Base-by-base conservation (phyloP, 2,888 invertebrate species). In the Biston stratarius region DNA sequence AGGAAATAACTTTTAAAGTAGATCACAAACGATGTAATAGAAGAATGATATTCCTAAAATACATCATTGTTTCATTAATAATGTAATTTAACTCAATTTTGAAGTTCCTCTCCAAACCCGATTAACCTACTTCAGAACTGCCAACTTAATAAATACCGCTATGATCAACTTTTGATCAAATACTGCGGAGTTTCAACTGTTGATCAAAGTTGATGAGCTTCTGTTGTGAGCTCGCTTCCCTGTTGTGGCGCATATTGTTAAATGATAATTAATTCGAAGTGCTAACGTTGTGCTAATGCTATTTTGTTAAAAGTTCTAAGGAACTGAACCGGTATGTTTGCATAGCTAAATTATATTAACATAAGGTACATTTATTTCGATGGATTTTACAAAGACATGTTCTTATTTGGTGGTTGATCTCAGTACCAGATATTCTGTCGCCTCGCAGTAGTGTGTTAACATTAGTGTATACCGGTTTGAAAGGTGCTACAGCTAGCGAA, bases 91-190 rank as follows among this genome's bases (percentile, higher is more conserved):
- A 53, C 45, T 53, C 47, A 11, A 47, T 53, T 40, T 14, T 40
- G 40, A 64, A 55, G 38, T 64, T 53, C 15, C 14, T 34, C 48
- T 42, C 44, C 48, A 48, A 56, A 60, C 42, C 42, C 53, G 42
- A 64, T 64, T 60, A 64, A 64, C 64, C 64, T 64, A 64, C 59
- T 64, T 64, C 15, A 36, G 33, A 55, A 64, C 53, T 59, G 44
- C 12, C 55, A 58, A 52, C 64, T 53, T 15, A 44, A 60, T 60
- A 60, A 64, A 64, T 64, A 48, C 42, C 10, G 59, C 53, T n/a
- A 57, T 51, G 56, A 61, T 51, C 47, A 66, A 61, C 61, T 65
- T 56, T 49, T 65, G 49, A 60, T 60, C 60, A 60, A 65, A 64
- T 14, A 34, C 42, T 55, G 59, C 38, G 11, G 47, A 64, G 59